Percentiles rank a stretch among this genome's conserved stretches.
These are phyloP conservation scores for Bufotes viridis DNA, from an alignment of 2,797 vertebrate species.

Conservation along the genomic window DNA sequence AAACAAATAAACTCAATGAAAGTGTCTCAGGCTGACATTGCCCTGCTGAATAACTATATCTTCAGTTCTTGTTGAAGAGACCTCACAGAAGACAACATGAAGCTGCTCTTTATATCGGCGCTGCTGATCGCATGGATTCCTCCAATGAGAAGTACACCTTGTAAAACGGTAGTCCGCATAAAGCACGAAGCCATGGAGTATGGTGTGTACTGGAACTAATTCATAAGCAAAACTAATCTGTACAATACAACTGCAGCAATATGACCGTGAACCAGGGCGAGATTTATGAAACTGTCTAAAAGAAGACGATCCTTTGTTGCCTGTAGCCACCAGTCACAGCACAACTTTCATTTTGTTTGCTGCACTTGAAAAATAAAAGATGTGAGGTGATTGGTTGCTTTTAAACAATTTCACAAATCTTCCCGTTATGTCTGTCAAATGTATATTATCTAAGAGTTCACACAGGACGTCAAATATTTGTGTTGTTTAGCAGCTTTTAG, in stretches of 20 bases:
- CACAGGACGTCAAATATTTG: too few relatives aligned
- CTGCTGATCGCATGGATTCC: constrained; percentile 35
- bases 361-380: too few relatives aligned
- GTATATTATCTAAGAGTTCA: neutral
- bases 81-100: constrained; percentile 19
- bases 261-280: neutral
- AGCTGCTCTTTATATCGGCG: constrained; percentile 18
- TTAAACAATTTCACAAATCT: too few relatives aligned
- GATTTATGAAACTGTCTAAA: too few relatives aligned
- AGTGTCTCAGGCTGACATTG: too few relatives aligned
- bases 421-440: too few relatives aligned
- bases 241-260: neutral
- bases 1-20: too few relatives aligned
- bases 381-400: too few relatives aligned
- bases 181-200: constrained; percentile 50
- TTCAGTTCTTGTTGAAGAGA: neutral
- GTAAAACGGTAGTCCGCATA: constrained; percentile 35
- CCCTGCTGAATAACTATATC: too few relatives aligned
- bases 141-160: constrained; percentile 22
- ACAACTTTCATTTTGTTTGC: too few relatives aligned
- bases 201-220: constrained; percentile 11
- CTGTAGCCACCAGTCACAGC: too few relatives aligned
- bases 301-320: too few relatives aligned
- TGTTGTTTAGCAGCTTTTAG: neutral
- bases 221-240: neutral